Evolutionary conservation across 2,113 vertebrate species (phyloP).

Genomic region (Podarcis muralis): DNA sequence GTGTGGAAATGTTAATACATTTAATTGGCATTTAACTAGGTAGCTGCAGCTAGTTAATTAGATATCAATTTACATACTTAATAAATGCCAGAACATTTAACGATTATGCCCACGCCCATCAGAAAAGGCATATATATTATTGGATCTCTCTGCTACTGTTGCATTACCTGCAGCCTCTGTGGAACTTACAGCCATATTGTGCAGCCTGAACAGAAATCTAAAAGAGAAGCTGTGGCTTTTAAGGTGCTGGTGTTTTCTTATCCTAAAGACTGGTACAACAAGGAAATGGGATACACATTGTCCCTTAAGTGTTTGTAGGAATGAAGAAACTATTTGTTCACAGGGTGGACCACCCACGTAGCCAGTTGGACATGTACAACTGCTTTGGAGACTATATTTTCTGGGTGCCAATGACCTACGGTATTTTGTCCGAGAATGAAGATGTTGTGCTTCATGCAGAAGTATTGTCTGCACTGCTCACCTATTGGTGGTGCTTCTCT

Average conservation of each 20-base stretch:
- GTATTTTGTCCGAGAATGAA: not conserved
- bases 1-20: constrained; percentile 63
- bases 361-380: not conserved
- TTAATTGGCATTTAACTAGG: constrained; percentile 76
- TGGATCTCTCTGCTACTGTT: not conserved
- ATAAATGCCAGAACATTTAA: constrained; percentile 67
- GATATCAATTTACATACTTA: constrained; percentile 65
- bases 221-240: not conserved
- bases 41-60: constrained; percentile 70
- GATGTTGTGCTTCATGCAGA: not conserved
- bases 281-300: not conserved
- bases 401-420: no score
- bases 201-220: not conserved
- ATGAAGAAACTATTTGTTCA: not conserved
- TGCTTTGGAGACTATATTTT: not conserved
- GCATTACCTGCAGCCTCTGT: not conserved
- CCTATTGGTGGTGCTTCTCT: not conserved
- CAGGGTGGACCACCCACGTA: not conserved
- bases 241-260: not conserved
- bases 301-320: not conserved
- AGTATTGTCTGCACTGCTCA: not conserved
- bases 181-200: not conserved
- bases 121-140: constrained; percentile 29
- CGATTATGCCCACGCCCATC: constrained; percentile 49
- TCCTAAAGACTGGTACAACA: not conserved